These are phyloP conservation scores for Aelia acuminata DNA, from an alignment of 2,888 invertebrate species.

Conservation along the genomic window DNA sequence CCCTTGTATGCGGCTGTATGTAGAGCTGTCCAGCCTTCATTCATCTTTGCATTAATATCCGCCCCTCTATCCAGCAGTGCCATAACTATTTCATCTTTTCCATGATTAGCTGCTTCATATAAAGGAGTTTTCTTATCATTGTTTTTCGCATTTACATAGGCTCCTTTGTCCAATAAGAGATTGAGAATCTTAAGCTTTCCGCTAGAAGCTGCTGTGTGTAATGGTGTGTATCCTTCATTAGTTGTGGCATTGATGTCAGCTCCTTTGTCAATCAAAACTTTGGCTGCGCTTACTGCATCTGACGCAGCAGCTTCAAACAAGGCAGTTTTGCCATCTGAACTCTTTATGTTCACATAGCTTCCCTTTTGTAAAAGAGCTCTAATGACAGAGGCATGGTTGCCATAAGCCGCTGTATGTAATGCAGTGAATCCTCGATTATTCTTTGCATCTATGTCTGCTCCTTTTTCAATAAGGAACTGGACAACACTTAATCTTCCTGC, in stretches of 20 bases:
- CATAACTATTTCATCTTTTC: background rate
- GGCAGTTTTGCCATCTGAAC: background rate
- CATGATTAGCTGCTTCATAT: background rate
- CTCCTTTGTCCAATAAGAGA: conserved; percentile 31
- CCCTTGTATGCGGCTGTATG: background rate
- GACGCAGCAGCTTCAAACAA: background rate
- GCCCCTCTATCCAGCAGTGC: background rate
- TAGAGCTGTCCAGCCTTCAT: background rate
- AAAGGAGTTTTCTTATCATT: background rate
- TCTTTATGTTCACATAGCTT: background rate
- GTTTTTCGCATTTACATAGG: background rate
- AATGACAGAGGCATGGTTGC: background rate
- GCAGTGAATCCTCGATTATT: conserved; percentile 35
- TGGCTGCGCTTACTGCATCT: background rate
- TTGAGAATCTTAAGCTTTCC: background rate
- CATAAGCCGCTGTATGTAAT: conserved; percentile 46
- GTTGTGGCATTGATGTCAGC: conserved; percentile 20
- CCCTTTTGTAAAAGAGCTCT: background rate
- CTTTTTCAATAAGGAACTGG: background rate
- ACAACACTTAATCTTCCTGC: background rate
- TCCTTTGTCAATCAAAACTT: conserved; percentile 15
- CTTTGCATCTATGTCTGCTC: background rate
- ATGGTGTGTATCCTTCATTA: conserved; percentile 1
- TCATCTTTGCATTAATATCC: background rate
- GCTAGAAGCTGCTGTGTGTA: conserved; percentile 3